These are phyloP conservation scores for Montipora sp. DNA, from an alignment of 64 coral and sea anemone species.

Conservation along the genomic window DNA sequence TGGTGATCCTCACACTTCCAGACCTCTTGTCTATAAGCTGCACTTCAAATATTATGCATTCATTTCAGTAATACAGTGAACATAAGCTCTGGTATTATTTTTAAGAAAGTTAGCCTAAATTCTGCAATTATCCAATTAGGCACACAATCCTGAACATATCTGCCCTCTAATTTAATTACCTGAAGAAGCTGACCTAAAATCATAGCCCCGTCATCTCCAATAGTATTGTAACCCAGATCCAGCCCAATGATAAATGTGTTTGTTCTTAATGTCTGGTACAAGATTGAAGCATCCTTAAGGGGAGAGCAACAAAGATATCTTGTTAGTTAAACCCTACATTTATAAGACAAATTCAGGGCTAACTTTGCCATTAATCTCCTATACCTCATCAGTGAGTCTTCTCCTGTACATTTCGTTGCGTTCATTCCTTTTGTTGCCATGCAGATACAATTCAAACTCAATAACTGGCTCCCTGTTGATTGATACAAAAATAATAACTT, in stretches of 20 bases:
- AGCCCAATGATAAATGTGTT: slow-evolving; percentile 87
- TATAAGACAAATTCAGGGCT: too few species aligned
- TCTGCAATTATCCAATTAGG: too few species aligned
- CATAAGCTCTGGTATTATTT: too few species aligned
- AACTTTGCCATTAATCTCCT: background rate
- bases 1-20: too few species aligned
- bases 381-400: slow-evolving; percentile 85
- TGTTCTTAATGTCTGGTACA: slow-evolving; percentile 80
- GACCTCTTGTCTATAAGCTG: too few species aligned
- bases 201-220: slow-evolving; percentile 94
- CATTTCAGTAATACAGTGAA: too few species aligned
- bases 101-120: too few species aligned
- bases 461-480: slow-evolving; percentile 75
- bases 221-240: slow-evolving; percentile 90
- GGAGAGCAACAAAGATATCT: background rate
- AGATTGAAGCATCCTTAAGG: slow-evolving; percentile 69
- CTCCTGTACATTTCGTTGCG: slow-evolving; percentile 95
- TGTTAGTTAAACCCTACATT: too few species aligned
- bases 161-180: slow-evolving; percentile 32
- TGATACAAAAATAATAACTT: background rate
- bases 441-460: slow-evolving; percentile 77
- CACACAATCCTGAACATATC: too few species aligned
- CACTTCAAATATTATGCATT: too few species aligned
- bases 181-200: slow-evolving; percentile 77
- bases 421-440: slow-evolving; percentile 98